Evolutionary conservation across 2,797 vertebrate species (phyloP), one percentile per base, ranked within the genome.

Genomic region (Coregonus suidteri): DNA sequence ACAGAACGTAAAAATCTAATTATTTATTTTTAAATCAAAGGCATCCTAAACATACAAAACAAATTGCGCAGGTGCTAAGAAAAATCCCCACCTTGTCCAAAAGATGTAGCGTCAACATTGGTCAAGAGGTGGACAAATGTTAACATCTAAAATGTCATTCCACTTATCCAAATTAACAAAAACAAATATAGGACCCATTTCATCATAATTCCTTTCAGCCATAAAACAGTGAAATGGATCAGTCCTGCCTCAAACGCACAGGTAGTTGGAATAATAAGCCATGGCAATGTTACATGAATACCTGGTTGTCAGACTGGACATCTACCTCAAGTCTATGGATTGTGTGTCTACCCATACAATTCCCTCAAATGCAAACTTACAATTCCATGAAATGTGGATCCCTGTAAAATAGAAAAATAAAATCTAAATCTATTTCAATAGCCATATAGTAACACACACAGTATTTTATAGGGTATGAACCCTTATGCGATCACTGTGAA

Each of bases 11-110:
- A 82, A 85, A 85, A 79, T 69, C 68, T 67, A 66, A 72, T 41
- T 62, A 41, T 82, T 81, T 78, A 84, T 47, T 84, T 84, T 85
- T 66, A 83, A 81, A 83, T 80, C 78, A 82, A 81, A 84, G 69
- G 81, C 75, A 81, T 54, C 15, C 81, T 80, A 80, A 79, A 73
- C 76, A 83, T 75, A 77, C 70, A 80, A 80, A 75, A 73, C n/a
- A 71, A 59, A 52, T 41, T 16, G 15, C 9, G 41, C 73, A 51
- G 74, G 78, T 75, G 78, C 74, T 78, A 80, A 83, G 72, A 74
- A 76, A 20, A 74, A 62, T 16, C 77, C 47, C 41, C 35, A 14
- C 31, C 54, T 79, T 74, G 31, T 51, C 73, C 75, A 79, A 64
- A 4, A 31, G 20, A 69, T 65, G 41, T 66, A 67, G 62, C 59